Percentiles rank a stretch among this genome's conserved stretches.
These are phyloP conservation scores for Brachylomia viminalis DNA, from an alignment of 2,888 invertebrate species.

Conservation along the genomic window DNA sequence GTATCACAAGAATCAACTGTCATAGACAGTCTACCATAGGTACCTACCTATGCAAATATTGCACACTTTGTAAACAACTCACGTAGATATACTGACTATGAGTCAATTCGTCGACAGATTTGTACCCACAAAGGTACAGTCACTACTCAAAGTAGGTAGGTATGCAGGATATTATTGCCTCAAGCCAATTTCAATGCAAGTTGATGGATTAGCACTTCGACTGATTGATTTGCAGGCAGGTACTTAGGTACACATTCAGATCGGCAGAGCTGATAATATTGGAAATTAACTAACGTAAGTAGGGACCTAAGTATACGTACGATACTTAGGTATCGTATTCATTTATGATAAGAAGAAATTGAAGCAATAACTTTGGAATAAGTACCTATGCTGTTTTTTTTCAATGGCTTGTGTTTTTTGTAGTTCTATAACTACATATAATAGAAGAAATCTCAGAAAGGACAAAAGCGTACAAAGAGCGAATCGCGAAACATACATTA, in stretches of 20 bases:
- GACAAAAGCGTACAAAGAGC: neutral
- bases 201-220: constrained; percentile 39
- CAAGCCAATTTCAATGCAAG: constrained; percentile 3
- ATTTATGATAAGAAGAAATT: neutral
- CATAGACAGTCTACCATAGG: neutral
- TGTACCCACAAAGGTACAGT: no score
- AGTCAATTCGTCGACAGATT: neutral
- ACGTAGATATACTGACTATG: neutral
- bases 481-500: neutral
- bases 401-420: no score
- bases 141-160: neutral
- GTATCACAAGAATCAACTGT: neutral
- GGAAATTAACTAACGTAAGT: neutral
- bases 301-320: neutral
- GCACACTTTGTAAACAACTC: neutral
- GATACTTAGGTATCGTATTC: neutral
- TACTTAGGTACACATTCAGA: neutral
- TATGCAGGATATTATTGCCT: neutral
- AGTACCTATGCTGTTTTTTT: neutral
- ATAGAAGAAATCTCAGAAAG: neutral
- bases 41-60: neutral
- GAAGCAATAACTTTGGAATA: neutral
- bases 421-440: no score
- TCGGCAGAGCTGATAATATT: neutral
- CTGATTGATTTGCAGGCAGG: constrained; percentile 13